A percentile compares a stretch with the other conserved stretches of the same genome.
Evolutionary conservation across 1,140 invertebrate species (phyloP).

Genomic region (Armadillidium nasatum): DNA sequence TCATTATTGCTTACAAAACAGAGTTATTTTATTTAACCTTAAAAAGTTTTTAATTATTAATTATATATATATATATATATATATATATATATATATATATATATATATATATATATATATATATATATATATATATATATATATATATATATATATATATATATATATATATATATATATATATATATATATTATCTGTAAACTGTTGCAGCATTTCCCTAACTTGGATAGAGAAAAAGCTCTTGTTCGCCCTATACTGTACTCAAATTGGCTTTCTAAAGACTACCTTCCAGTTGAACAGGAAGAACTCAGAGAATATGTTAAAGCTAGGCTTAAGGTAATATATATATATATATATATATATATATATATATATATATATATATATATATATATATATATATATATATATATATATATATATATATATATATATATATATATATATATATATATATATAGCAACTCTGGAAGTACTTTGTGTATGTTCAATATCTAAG

Average conservation of each 20-base stretch:
- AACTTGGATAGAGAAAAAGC: too few relatives aligned
- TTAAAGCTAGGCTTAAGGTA: slow-evolving; percentile 89
- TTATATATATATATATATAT: slow-evolving; percentile 8
- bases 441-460: too few relatives aligned
- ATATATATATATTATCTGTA: background rate
- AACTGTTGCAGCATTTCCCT: slow-evolving; percentile 58
- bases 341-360: background rate
- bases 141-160: slow-evolving; percentile 13
- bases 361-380: background rate
- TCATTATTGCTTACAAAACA: too few relatives aligned
- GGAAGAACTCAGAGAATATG: too few relatives aligned
- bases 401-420: background rate
- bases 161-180: slow-evolving; percentile 5
- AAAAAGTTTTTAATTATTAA: too few relatives aligned
- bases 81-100: slow-evolving; percentile 6
- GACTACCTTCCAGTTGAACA: too few relatives aligned
- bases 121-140: slow-evolving; percentile 7
- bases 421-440: too few relatives aligned
- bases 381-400: background rate
- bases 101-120: slow-evolving; percentile 9
- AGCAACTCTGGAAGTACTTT: too few relatives aligned
- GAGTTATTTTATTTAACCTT: too few relatives aligned
- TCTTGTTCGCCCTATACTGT: too few relatives aligned
- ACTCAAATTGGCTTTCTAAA: too few relatives aligned
- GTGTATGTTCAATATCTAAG: too few relatives aligned